phyloP scores from a whole-genome alignment of 2,113 vertebrate species.

The Larimichthys polyactis region DNA sequence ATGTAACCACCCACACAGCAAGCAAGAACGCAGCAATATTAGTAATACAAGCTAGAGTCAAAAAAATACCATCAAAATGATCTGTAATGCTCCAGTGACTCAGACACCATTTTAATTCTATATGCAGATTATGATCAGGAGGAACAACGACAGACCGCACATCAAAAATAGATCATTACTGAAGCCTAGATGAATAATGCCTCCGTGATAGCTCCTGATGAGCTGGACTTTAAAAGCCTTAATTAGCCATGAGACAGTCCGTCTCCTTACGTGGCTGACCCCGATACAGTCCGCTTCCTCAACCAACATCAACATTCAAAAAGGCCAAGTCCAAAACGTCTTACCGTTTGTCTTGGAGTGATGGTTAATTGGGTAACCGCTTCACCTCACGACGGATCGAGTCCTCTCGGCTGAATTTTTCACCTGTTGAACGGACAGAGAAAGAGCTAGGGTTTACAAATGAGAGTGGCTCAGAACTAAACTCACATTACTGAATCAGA shows the following conservation, averaged over 20 bases:
- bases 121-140: constrained; percentile 11
- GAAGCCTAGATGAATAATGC: constrained; percentile 15
- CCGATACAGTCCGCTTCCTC: constrained; percentile 1
- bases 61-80: background rate
- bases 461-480: constrained; percentile 1
- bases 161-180: constrained; percentile 29
- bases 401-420: constrained; percentile 9
- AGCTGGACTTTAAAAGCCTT: constrained; percentile 20
- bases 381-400: constrained; percentile 23
- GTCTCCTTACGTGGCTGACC: background rate
- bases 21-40: background rate
- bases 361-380: background rate
- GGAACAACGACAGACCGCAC: background rate
- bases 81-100: constrained; percentile 16
- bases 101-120: constrained; percentile 19
- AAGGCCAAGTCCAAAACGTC: background rate
- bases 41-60: background rate
- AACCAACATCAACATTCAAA: background rate
- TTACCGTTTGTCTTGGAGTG: constrained; percentile 46
- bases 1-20: background rate
- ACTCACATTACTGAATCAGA: constrained; percentile 65
- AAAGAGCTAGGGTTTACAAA: constrained; percentile 21
- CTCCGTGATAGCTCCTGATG: background rate
- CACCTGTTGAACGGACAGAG: constrained; percentile 33
- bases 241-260: background rate